Evolutionary conservation across 2,797 vertebrate genomes (phyloP).

Genomic region (Staurois parvus): DNA sequence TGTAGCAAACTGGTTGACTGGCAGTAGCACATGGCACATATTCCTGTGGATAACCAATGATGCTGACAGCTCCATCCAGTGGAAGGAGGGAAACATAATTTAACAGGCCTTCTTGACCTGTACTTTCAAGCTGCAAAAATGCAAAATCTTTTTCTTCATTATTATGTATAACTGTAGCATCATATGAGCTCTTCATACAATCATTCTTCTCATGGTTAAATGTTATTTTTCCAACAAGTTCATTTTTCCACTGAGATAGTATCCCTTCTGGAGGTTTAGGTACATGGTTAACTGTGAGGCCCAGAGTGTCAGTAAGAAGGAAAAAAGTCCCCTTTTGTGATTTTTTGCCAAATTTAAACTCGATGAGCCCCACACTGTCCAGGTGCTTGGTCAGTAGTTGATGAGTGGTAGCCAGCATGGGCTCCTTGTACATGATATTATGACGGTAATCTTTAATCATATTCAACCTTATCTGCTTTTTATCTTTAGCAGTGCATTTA

Average conservation of each 20-base stretch:
- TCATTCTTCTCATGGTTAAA: constrained; percentile 38
- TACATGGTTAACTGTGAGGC: constrained; percentile 29
- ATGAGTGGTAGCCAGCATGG: background rate
- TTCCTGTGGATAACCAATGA: constrained; percentile 5
- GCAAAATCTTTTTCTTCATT: background rate
- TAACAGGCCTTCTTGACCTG: constrained; percentile 8
- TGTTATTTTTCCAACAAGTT: background rate
- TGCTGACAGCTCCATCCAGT: background rate
- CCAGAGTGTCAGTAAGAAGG: background rate
- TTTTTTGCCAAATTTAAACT: background rate
- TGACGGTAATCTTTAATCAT: background rate
- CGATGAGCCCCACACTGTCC: constrained; percentile 13
- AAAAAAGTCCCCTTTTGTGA: constrained; percentile 23
- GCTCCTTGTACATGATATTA: background rate
- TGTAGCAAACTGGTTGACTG: too few relatives aligned
- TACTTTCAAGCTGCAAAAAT: background rate
- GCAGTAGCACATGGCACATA: too few relatives aligned
- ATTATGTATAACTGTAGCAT: background rate
- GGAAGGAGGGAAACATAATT: background rate
- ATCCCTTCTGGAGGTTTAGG: background rate
- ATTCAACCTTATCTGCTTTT: background rate
- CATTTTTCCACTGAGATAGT: background rate
- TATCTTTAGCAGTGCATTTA: too few relatives aligned
- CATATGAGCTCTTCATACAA: too few relatives aligned
- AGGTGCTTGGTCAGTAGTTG: background rate